These are phyloP conservation scores for Odontocerum albicorne DNA, from an alignment of 2,888 invertebrate species.

Conservation along the genomic window DNA sequence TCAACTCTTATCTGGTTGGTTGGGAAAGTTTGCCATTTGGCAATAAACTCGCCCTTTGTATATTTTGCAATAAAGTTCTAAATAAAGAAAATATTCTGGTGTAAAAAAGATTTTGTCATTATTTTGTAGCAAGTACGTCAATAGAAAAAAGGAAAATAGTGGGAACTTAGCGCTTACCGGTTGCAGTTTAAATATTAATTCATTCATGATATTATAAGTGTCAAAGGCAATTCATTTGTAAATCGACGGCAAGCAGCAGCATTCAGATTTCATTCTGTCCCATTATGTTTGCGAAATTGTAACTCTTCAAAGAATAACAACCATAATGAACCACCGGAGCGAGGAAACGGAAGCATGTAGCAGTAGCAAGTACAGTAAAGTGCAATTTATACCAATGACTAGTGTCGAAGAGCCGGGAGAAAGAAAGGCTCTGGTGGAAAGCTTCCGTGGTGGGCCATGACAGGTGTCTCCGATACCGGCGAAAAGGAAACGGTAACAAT, in stretches of 20 bases:
- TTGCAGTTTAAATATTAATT: too few species aligned
- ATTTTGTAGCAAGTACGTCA: too few species aligned
- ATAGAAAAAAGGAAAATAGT: too few species aligned
- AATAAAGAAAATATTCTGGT: too few species aligned
- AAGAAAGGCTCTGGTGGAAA: neutral
- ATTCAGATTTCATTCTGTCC: constrained; percentile 12
- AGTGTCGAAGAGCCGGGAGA: neutral
- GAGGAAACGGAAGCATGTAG: neutral
- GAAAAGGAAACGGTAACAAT: neutral
- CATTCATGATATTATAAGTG: too few species aligned
- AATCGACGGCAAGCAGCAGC: constrained; percentile 14
- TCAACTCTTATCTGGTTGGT: too few species aligned
- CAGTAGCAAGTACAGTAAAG: neutral
- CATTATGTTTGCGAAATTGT: constrained; percentile 19
- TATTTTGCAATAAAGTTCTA: too few species aligned
- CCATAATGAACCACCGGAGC: constrained; percentile 4
- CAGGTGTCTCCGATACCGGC: neutral
- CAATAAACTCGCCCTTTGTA: too few species aligned
- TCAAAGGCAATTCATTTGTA: constrained; percentile 12
- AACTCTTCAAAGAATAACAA: neutral
- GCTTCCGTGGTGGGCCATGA: neutral
- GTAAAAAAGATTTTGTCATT: too few species aligned
- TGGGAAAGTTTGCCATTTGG: too few species aligned
- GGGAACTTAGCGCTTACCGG: too few species aligned
- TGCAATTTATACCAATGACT: neutral